Percentiles rank a stretch among this genome's conserved stretches.
These are phyloP conservation scores for Cecropterus lyciades DNA, from an alignment of 1,140 invertebrate genomes.

Conservation along the genomic window DNA sequence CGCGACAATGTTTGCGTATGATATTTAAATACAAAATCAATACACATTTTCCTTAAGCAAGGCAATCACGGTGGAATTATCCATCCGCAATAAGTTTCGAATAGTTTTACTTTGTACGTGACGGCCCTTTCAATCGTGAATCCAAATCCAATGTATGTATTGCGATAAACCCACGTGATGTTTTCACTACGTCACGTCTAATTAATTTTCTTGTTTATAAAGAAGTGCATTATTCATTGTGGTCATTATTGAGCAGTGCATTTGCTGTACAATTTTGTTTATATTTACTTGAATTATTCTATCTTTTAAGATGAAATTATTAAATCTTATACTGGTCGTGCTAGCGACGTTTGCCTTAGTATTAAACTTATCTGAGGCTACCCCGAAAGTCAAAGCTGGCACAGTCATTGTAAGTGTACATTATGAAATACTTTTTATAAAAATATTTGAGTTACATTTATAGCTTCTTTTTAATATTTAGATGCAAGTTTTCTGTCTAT, in stretches of 20 bases:
- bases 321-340: too few relatives aligned
- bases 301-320: too few relatives aligned
- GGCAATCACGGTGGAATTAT: neutral
- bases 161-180: too few relatives aligned
- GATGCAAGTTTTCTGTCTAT: neutral
- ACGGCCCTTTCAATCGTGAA: neutral
- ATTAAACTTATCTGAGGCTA: conserved; percentile 16
- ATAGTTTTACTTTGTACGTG: neutral
- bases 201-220: too few relatives aligned
- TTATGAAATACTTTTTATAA: too few relatives aligned
- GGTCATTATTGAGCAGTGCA: too few relatives aligned
- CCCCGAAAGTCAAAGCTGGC: conserved; percentile 29
- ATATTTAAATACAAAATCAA: neutral
- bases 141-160: neutral
- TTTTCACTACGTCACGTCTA: too few relatives aligned
- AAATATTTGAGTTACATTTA: neutral
- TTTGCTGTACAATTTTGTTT: too few relatives aligned
- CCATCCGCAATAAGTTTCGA: neutral
- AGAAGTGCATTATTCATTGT: too few relatives aligned
- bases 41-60: neutral
- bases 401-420: conserved; percentile 39
- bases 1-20: neutral
- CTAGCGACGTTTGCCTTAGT: too few relatives aligned
- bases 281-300: too few relatives aligned
- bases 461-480: neutral